Evolutionary conservation across 2,113 vertebrate species (phyloP).

Genomic region (Leptobrachium ailaonicum): DNA sequence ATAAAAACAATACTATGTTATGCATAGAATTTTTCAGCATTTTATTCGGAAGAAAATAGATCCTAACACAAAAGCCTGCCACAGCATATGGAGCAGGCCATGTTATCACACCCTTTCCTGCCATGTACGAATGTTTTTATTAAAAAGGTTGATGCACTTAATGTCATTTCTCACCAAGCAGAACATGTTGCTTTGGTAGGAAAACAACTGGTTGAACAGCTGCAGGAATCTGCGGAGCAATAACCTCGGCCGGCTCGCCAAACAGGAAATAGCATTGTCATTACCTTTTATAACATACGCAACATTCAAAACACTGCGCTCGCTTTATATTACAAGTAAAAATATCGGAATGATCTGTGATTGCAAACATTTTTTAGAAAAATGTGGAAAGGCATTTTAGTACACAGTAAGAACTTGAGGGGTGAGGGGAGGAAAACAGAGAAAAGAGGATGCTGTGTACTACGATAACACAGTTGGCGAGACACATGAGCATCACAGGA

Average conservation of each 20-base stretch:
- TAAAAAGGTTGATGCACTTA: slow-evolving; percentile 32
- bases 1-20: slow-evolving; percentile 1
- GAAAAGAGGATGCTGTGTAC: too few species aligned
- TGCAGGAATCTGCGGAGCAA: slow-evolving; percentile 43
- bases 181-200: slow-evolving; percentile 44
- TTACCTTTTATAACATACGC: not conserved
- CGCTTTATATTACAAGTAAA: not conserved
- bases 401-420: too few species aligned
- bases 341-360: too few species aligned
- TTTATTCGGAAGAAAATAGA: not conserved
- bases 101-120: slow-evolving; percentile 36
- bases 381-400: too few species aligned
- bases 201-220: slow-evolving; percentile 51
- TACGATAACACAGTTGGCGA: too few species aligned
- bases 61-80: not conserved
- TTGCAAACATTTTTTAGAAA: too few species aligned
- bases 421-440: too few species aligned
- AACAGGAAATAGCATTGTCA: slow-evolving; percentile 39
- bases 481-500: too few species aligned
- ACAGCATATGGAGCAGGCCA: not conserved
- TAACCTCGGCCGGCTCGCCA: slow-evolving; percentile 36
- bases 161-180: slow-evolving; percentile 6
- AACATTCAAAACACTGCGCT: slow-evolving; percentile 12
- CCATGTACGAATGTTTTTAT: slow-evolving; percentile 5
- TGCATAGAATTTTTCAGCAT: not conserved